Evolutionary conservation across 2,888 invertebrate species (phyloP), one percentile per base, ranked within the genome.

Genomic region (Stenichneumon culpator): DNA sequence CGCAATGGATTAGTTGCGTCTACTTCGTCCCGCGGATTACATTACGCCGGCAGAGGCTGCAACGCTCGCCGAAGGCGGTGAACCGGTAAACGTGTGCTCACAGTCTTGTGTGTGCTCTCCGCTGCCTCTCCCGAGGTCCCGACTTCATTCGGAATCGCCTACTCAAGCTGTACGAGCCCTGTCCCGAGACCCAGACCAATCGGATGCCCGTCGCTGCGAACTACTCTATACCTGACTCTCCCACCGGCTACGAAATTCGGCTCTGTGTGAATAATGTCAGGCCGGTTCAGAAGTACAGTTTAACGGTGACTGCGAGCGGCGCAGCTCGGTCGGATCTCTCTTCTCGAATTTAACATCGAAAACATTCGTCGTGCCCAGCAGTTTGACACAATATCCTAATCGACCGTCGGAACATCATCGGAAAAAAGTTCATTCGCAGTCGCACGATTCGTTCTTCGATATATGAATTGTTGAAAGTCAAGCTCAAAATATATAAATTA

Each of bases 261-360:
- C 72, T 82, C 86, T 89, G 88, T 88, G 90, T 89, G 90, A 91
- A 90, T 90, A 88, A 82, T 85, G 79, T 88, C 83, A 87, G 85
- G 75, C 84, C 79, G 88, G 87, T 87, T 86, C 85, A 80, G 72
- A 73, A 74, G 74, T 63, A 79, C 89, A 90, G 91, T 90, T 86
- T 67, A 87, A 89, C 87, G 87, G 73, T 83, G 82, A 84, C 87
- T 87, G 88, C 72, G 83, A 84, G 75, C 84, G 82, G 79, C 81
- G 72, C 52, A 87, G 63, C 81, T 22, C 70, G 74, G 36, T 25
- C 65, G 16, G 28, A n/a, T 75, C 44, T 57, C 73, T 36, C 14
- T 50, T 16, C 14, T 36, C 14, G 44, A 77, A 28, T 14, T 16
- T 11, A 28, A 11, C 4, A 67, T 36, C n/a, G n/a, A 70, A 65